Evolutionary conservation across 2,797 vertebrate species (phyloP).

Genomic region (Halcyon chelicuti): DNA sequence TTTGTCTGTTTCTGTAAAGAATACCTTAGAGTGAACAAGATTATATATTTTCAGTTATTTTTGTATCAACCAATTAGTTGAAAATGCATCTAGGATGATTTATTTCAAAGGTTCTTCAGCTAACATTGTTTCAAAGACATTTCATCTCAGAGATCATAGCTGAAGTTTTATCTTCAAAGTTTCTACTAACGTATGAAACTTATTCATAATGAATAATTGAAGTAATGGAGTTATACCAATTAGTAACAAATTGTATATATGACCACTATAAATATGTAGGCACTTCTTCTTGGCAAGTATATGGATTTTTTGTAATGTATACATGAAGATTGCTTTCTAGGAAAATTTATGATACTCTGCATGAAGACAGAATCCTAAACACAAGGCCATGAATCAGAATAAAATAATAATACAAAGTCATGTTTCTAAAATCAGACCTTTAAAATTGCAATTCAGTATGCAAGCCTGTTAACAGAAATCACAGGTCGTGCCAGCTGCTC

Average conservation of each 20-base stretch:
- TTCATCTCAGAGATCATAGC: not conserved
- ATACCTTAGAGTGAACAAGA: not conserved
- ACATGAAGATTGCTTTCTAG: not conserved
- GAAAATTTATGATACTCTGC: not conserved
- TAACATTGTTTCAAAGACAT: not conserved
- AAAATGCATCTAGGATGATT: not conserved
- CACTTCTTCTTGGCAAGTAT: not conserved
- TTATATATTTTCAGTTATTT: not conserved
- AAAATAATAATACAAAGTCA: not conserved
- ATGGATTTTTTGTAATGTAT: not conserved
- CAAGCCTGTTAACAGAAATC: not conserved
- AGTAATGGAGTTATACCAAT: not conserved
- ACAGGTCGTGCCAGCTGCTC: not conserved
- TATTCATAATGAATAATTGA: not conserved
- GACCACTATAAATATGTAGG: not conserved
- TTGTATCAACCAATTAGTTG: not conserved
- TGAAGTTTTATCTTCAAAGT: not conserved
- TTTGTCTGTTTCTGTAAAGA: not conserved
- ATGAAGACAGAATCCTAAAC: not conserved
- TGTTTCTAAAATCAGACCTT: not conserved
- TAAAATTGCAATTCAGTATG: not conserved
- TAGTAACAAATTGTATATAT: not conserved
- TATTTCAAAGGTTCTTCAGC: not conserved
- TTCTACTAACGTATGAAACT: not conserved
- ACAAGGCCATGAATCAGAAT: not conserved